Base-by-base conservation (phyloP, 2,113 vertebrate genomes). In the Nematolebias whitei region DNA sequence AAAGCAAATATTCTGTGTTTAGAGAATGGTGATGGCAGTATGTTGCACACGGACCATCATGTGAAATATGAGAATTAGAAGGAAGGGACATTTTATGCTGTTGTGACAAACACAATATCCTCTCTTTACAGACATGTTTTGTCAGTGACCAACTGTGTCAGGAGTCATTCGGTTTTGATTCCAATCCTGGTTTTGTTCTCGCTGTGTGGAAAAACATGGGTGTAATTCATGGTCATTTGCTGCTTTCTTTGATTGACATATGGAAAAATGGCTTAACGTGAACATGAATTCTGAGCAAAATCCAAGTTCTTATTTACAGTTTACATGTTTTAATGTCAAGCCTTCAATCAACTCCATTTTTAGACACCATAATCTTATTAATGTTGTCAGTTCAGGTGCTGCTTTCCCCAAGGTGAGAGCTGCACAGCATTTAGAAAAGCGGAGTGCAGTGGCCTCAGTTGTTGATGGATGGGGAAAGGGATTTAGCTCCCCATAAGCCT, bases 71-170 rank as follows among this genome's bases (percentile, higher is more conserved):
- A 61, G 26, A 59, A 45, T 52, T 32, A 54, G 50, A 76, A 45
- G 24, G n/a, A n/a, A n/a, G n/a, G n/a, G n/a, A n/a, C n/a, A n/a
- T n/a, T n/a, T n/a, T n/a, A n/a, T n/a, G n/a, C n/a, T 71, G 84
- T 78, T 72, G 70, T 73, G 68, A 76, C 59, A 70, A 41, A 44
- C 57, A 61, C 64, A 66, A n/a, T 71, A 71, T 26, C 12, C 67
- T 79, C 58, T 76, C 80, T 80, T 89, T 79, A 63, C 70, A 84
- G 54, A 81, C 59, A 61, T 48, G 26, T 69, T 84, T 72, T 68
- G 78, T 83, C 81, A 51, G 62, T 66, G 72, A 83, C 67, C 20
- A 5, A 19, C 69, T 38, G 69, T 76, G 64, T 78, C 65, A 68
- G 67, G 54, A 59, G 52, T 16, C 44, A 70, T 69, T 79, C 74